Evolutionary conservation across 2,797 vertebrate genomes (phyloP), one percentile per base, ranked within the genome.

Genomic region (Myotis planiceps): DNA sequence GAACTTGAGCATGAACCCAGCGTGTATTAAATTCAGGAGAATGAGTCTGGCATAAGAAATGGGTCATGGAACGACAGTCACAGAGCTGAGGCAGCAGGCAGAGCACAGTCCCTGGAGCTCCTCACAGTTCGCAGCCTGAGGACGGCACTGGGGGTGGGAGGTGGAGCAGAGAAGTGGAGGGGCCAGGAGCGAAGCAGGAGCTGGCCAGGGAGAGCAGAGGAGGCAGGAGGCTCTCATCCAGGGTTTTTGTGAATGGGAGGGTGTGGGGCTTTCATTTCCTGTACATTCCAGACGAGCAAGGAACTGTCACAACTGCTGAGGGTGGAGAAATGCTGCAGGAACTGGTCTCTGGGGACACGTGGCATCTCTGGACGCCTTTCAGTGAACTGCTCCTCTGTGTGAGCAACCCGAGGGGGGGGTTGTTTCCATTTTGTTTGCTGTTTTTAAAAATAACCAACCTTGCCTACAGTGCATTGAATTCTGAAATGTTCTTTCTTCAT

Each of bases 241-340:
- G 89, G 71, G 34, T 45, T 97, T 98, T 90, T 97, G 92, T 98
- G 98, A 98, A 98, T 98, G 98, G 95, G 92, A 89, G 97, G 92
- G 96, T 97, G 90, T 97, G 96, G 94, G 87, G 66, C n/a, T 58
- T 94, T 94, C 88, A 93, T 92, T 98, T 98, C 97, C 93, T 97
- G 84, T 2, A 60, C 94, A 96, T 97, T 98, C 95, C 97, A 81
- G 51, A 42, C 75, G 91, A 96, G 53, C 96, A 75, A 81, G 84
- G 63, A 90, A 29, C 32, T 90, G 58, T 49, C 39, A 75, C 90
- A 96, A 91, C 55, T 10, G 5, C 92, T 27, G 63, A 95, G 92
- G 81, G 95, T 53, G 93, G 83, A 92, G 78, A 95, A 97, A 88
- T 18, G 75, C 92, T 94, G 74, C n/a, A 82, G 53, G 53, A 90